Base-by-base conservation (phyloP, 2,113 vertebrate genomes). In the Anhinga rufa region DNA sequence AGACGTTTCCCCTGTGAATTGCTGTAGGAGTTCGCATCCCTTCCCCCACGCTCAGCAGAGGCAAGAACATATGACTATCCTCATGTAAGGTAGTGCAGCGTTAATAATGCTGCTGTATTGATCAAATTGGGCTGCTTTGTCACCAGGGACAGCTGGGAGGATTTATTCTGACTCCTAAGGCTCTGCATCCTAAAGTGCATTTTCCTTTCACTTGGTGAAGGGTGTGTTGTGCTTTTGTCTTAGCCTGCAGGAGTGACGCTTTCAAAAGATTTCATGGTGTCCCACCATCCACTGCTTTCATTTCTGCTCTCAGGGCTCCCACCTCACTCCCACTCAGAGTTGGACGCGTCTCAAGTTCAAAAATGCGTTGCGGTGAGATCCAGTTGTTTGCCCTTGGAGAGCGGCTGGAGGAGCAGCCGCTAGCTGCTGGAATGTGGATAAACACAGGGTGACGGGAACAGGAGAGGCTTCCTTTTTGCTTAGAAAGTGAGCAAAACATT, bases 401-500 rank as follows among this genome's bases (percentile, higher is more conserved):
- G 61, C 0, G 14, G 85, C 82, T 95, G 92, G 55, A 96, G 96
- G 93, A 94, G 92, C 64, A 77, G 54, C 72, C 24, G 4, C 52
- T 95, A 85, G 94, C 95, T 95, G 64, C 89, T 95, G 96, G 93
- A 95, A 91, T 97, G 85, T 94, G 97, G 92, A 72, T 95, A 97
- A 98, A 97, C 93, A 97, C 25, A 11, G 82, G 88, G 74, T 96
- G 94, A 86, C 10, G 71, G 97, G 97, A 97, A 97, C 95, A 95
- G 96, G 96, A 94, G 97, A 97, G 94, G 96, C 94, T 98, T 98
- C 97, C 96, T 97, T 61, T 97, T 97, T 97, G 97, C 97, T 98
- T 98, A 95, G 97, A 98, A 98, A 97, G 96, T 93, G 96, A 98
- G 94, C 87, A 97, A 97, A 98, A 97, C 96, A 97, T 97, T 29